Conservation (phyloP, 2,797 vertebrate species). For the Danio aesculapii region DNA sequence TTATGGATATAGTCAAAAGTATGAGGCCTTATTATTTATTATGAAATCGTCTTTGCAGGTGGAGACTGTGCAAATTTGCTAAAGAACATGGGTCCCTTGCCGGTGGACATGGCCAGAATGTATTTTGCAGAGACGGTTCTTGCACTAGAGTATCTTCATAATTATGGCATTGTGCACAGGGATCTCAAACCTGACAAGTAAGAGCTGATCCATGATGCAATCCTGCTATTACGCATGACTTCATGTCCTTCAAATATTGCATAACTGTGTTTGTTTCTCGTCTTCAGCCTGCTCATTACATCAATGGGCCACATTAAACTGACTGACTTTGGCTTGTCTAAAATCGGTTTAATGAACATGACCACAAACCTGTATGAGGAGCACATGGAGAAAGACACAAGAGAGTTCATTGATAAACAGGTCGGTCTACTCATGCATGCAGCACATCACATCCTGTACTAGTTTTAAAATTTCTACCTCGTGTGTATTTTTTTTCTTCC, state of each 20-base stretch:
- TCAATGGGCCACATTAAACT: constrained; percentile 98
- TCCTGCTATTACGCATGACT: neutral
- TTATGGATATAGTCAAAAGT: neutral
- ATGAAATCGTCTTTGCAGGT: constrained; percentile 73
- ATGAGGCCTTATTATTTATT: neutral
- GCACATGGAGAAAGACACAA: constrained; percentile 95
- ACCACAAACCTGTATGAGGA: constrained; percentile 96
- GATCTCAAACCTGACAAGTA: constrained; percentile 99
- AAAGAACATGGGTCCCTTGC: constrained; percentile 97
- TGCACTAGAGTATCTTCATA: constrained; percentile 96
- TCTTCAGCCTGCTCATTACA: constrained; percentile 91
- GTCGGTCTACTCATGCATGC: constrained; percentile 53
- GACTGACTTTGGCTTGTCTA: constrained; percentile 95
- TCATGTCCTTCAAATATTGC: neutral
- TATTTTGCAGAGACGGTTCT: constrained; percentile 98
- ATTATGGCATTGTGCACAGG: constrained; percentile 95
- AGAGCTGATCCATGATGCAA: constrained; percentile 61
- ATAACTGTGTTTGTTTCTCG: neutral
- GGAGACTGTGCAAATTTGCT: constrained; percentile 94
- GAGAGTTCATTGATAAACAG: constrained; percentile 95
- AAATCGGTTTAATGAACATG: constrained; percentile 98
- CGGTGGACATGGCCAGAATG: constrained; percentile 95
- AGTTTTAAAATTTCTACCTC: neutral
- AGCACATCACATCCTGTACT: neutral
- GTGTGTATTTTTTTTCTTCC: neutral